Evolutionary conservation across 2,113 vertebrate species (phyloP).

Genomic region (Egretta garzetta): DNA sequence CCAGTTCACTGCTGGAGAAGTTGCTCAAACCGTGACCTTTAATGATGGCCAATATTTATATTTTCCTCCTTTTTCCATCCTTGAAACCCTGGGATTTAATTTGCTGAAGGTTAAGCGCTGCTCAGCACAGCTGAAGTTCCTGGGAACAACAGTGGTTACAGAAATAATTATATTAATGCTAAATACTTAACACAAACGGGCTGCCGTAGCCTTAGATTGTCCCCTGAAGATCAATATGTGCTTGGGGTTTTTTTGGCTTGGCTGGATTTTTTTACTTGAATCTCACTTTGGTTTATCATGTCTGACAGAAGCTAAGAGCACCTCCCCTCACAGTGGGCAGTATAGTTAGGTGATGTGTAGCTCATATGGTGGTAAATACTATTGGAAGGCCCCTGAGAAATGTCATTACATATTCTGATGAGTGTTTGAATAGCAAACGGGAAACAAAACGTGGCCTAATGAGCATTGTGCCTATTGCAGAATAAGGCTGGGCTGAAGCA

Average conservation of each 20-base stretch:
- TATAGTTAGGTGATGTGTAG: background rate
- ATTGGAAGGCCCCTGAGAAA: background rate
- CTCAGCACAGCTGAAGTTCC: background rate
- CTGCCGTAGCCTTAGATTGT: background rate
- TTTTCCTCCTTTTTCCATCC: background rate
- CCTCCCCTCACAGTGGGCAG: background rate
- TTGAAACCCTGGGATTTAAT: background rate
- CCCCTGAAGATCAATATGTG: background rate
- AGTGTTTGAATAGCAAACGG: background rate
- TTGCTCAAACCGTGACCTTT: background rate
- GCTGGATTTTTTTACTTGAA: background rate
- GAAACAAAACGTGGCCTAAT: background rate
- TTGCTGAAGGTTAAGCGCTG: background rate
- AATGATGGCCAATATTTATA: background rate
- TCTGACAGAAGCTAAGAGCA: background rate
- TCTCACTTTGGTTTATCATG: background rate
- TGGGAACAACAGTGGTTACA: background rate
- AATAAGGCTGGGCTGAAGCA: background rate
- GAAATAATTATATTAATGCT: background rate
- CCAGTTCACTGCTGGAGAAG: background rate
- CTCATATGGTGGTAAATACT: background rate
- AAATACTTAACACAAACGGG: background rate
- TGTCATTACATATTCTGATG: background rate
- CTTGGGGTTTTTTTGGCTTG: background rate
- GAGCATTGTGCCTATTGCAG: background rate